Conservation (phyloP, 2,888 invertebrate species). For the Hartigia nigra region DNA sequence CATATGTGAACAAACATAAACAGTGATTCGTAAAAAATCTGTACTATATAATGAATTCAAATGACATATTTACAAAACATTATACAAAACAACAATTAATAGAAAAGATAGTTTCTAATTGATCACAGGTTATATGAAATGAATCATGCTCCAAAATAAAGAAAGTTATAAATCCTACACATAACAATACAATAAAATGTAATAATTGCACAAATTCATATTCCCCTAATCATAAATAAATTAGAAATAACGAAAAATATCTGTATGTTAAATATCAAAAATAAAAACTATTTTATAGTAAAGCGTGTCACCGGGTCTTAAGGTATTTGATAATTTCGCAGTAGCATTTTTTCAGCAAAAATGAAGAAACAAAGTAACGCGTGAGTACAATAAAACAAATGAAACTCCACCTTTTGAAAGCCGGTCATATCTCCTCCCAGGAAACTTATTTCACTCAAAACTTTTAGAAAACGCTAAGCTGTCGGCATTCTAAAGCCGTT, state of each 20-base stretch:
- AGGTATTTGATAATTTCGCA: neutral
- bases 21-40: neutral
- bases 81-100: neutral
- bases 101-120: neutral
- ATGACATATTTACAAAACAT: neutral
- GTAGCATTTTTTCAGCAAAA: neutral
- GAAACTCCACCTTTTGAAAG: neutral
- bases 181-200: neutral
- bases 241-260: neutral
- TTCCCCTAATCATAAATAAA: neutral
- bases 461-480: neutral
- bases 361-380: neutral
- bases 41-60: neutral
- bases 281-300: neutral
- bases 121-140: neutral
- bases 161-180: neutral
- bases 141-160: neutral
- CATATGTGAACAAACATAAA: neutral
- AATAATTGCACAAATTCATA: neutral
- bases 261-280: neutral
- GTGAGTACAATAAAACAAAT: neutral
- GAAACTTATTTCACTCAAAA: constrained; percentile 4
- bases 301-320: neutral
- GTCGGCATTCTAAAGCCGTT: constrained; percentile 32
- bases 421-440: neutral